Base-by-base conservation (phyloP, 2,888 invertebrate species). In the Drosophila ezoana region DNA sequence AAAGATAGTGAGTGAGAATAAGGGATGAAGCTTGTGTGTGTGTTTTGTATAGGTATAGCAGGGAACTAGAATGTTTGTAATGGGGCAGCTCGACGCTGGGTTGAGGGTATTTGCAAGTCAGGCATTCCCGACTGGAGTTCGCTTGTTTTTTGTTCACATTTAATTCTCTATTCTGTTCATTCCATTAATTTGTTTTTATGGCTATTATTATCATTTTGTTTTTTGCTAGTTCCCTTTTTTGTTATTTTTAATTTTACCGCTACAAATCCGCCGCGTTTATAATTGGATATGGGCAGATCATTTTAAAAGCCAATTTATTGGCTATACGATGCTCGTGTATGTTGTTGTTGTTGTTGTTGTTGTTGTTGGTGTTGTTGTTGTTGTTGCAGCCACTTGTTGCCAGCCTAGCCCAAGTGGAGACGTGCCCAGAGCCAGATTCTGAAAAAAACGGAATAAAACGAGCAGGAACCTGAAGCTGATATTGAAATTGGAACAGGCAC, bases 271-370 rank as follows among this genome's bases (percentile, higher is more conserved):
- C 37, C 35, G 49, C 53, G 60, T 58, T 57, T 62, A 71, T 68
- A 75, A 85, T 81, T 85, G 72, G 69, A 62, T 81, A 70, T 68
- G 78, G 67, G 49, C 64, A 72, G 67, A 85, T 69, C 74, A 48
- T 51, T 68, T 70, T 54, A 40, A 75, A 72, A 66, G 75, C 70
- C 81, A 75, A 85, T 81, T 72, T 79, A 53, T 51, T 54, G 54
- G 23, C 11, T 28, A 49, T 43, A 13, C 49, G 51, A 48, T 28
- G 28, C 37, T 47, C 23, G n/a, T 14, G n/a, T 13, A 0, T 6
- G 18, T 13, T 2, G 35, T 35, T n/a, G 18, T 20, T 62, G 43
- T 52, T 37, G 51, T 47, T 59, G 58, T 48, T 41, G 41, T 48
- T 58, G 37, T 53, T 47, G 53, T n/a, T n/a, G n/a, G n/a, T n/a